These are phyloP conservation scores for Turnix velox DNA, from an alignment of 2,113 vertebrate genomes.

Conservation along the genomic window DNA sequence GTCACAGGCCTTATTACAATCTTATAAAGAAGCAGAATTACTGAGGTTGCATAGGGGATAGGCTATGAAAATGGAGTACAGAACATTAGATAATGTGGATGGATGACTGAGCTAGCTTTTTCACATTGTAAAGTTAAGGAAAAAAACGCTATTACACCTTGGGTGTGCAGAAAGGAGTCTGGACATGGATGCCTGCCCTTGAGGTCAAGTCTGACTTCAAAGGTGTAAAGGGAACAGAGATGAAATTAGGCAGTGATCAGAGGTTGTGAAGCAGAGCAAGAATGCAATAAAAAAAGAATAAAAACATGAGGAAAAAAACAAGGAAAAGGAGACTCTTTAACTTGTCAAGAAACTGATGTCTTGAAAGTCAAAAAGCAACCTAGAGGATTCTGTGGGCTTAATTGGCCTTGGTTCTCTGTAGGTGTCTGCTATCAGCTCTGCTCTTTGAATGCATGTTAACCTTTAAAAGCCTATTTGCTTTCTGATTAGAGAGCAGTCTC, in stretches of 20 bases:
- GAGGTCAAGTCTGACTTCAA: background rate
- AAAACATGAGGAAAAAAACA: background rate
- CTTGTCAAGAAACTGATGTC: background rate
- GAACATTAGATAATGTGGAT: background rate
- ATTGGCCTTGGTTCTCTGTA: background rate
- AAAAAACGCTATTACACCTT: background rate
- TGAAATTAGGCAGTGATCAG: background rate
- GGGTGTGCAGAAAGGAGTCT: background rate
- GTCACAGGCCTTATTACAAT: background rate
- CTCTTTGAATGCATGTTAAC: background rate
- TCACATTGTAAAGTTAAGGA: background rate
- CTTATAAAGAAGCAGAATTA: background rate
- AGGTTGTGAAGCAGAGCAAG: background rate
- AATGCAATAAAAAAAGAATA: background rate
- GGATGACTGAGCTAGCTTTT: background rate
- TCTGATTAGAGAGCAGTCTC: background rate
- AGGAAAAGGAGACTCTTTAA: background rate
- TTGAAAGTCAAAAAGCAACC: background rate
- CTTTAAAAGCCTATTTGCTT: conserved; percentile 23
- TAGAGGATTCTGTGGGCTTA: background rate
- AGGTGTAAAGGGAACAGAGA: background rate
- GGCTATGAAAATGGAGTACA: background rate
- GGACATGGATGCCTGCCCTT: background rate
- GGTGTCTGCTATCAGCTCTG: background rate
- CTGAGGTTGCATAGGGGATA: background rate